phyloP scores from a whole-genome alignment of 2,888 invertebrate genomes.

The Orchestes rusci region DNA sequence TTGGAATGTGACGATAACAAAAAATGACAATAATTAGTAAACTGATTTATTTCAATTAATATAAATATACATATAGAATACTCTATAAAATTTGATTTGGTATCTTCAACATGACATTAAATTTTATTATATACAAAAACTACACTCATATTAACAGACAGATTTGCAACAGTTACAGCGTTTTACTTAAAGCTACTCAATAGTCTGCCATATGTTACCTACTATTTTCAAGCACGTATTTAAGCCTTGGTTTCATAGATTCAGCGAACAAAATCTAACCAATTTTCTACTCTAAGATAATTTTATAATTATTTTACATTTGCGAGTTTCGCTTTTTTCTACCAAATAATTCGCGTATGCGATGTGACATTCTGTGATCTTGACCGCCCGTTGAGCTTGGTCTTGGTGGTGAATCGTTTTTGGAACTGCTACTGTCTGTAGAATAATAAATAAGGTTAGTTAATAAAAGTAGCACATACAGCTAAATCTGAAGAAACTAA shows the following conservation, averaged over 20 bases:
- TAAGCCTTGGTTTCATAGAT: too few relatives aligned
- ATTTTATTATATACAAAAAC: slow-evolving; percentile 23
- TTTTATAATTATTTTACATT: slow-evolving; percentile 40
- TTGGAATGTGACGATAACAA: too few relatives aligned
- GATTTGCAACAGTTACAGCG: slow-evolving; percentile 15
- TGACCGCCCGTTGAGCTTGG: slow-evolving; percentile 37
- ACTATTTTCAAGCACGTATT: too few relatives aligned
- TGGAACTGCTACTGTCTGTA: slow-evolving; percentile 9
- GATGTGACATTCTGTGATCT: slow-evolving; percentile 54
- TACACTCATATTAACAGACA: slow-evolving; percentile 20
- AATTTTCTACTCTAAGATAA: too few relatives aligned
- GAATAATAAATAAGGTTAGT: slow-evolving; percentile 1
- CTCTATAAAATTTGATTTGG: slow-evolving; percentile 24
- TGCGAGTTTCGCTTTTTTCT: slow-evolving; percentile 51
- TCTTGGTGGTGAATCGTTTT: slow-evolving; percentile 29
- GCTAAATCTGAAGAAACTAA: too few relatives aligned
- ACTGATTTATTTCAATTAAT: slow-evolving; percentile 13
- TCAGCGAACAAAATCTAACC: too few relatives aligned
- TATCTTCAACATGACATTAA: slow-evolving; percentile 21
- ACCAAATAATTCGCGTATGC: slow-evolving; percentile 55
- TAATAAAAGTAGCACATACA: neutral
- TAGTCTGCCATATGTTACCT: too few relatives aligned
- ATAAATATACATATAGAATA: slow-evolving; percentile 19
- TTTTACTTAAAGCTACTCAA: slow-evolving; percentile 1
- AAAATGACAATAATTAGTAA: too few relatives aligned